These are phyloP conservation scores for Phenacoccus solenopsis DNA, from an alignment of 1,140 invertebrate genomes.

Conservation along the genomic window DNA sequence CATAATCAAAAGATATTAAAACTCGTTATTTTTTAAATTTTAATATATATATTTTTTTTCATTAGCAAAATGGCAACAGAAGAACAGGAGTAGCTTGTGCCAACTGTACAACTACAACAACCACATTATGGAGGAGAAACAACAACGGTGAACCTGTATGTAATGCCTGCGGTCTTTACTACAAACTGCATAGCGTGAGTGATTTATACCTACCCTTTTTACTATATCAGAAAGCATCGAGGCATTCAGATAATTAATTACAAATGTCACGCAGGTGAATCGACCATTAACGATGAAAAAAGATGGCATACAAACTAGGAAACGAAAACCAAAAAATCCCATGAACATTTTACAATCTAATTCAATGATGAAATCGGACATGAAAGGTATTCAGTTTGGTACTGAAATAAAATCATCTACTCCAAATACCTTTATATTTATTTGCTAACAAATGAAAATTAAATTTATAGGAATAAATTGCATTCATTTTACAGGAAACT, in stretches of 20 bases:
- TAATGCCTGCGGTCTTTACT: conserved; percentile 84
- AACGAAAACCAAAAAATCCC: conserved; percentile 49
- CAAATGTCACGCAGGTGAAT: conserved; percentile 48
- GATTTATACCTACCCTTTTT: not conserved
- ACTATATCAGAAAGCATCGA: too few relatives aligned
- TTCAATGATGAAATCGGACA: conserved; percentile 17
- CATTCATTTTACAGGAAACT: not conserved
- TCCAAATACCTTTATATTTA: too few relatives aligned
- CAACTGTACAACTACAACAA: conserved; percentile 74
- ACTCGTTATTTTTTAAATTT: too few relatives aligned
- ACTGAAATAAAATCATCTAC: too few relatives aligned
- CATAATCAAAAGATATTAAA: not conserved
- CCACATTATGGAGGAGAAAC: conserved; percentile 77
- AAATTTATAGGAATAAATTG: too few relatives aligned
- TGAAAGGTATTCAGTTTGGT: not conserved
- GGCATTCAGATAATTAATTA: not conserved
- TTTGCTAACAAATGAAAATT: too few relatives aligned
- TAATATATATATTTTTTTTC: not conserved
- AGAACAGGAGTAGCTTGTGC: conserved; percentile 67
- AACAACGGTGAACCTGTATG: conserved; percentile 81
- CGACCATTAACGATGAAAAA: conserved; percentile 89
- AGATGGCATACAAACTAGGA: conserved; percentile 85
- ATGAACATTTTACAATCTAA: conserved; percentile 11
- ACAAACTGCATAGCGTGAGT: conserved; percentile 75
- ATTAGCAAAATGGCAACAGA: conserved; percentile 46